These are phyloP conservation scores for Manis crassicaudata DNA, from an alignment of 2,797 vertebrate species.

Conservation along the genomic window DNA sequence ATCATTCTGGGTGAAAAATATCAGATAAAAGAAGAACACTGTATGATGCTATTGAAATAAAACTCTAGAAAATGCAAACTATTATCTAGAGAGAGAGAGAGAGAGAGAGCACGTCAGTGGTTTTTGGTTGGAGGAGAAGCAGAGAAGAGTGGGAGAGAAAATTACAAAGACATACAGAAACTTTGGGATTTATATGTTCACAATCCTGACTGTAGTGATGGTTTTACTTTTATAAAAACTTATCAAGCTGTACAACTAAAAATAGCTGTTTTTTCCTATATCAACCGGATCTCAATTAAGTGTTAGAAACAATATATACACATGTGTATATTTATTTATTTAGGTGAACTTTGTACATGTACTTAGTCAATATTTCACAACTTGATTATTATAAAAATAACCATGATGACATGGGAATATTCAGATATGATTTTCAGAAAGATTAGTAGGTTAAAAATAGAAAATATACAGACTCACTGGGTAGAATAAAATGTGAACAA, in stretches of 20 bases:
- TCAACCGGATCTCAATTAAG: not conserved
- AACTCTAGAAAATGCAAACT: not conserved
- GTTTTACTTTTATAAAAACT: not conserved
- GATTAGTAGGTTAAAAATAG: not conserved
- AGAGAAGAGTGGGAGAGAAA: not conserved
- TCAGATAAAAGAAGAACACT: not conserved
- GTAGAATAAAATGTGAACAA: not conserved
- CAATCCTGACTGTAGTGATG: not conserved
- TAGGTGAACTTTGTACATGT: not conserved
- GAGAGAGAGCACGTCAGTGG: not conserved
- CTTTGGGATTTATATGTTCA: not conserved
- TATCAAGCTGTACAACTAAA: not conserved
- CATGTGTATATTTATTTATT: not conserved
- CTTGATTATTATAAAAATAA: not conserved
- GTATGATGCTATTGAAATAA: not conserved
- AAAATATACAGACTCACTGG: not conserved
- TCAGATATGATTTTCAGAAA: not conserved
- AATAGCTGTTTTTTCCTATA: not conserved
- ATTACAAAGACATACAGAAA: not conserved
- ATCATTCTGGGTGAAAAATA: not conserved
- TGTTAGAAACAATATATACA: not conserved
- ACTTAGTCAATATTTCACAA: not conserved
- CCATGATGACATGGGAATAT: not conserved
- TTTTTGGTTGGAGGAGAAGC: not conserved
- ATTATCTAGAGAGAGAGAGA: not conserved